Evolutionary conservation across 1,140 invertebrate species (phyloP).

Genomic region (Zaprionus africanus): DNA sequence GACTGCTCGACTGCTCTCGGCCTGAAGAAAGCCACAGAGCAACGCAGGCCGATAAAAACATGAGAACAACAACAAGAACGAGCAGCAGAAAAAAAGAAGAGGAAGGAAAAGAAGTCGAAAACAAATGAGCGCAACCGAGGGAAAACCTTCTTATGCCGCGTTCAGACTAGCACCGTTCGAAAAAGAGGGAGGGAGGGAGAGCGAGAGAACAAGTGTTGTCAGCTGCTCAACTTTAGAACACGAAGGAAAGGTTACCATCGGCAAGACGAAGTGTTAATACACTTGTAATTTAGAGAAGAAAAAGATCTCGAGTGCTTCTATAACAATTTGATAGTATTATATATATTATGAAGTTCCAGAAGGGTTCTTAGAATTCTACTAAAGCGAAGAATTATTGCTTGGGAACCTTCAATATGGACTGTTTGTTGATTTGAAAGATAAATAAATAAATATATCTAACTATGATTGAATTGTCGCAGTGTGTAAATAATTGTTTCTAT

Average conservation of each 20-base stretch:
- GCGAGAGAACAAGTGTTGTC: neutral
- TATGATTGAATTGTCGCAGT: too few species aligned
- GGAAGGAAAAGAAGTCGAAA: constrained; percentile 10
- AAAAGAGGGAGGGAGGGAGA: neutral
- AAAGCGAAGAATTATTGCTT: too few species aligned
- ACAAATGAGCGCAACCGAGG: constrained; percentile 35
- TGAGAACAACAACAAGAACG: constrained; percentile 25
- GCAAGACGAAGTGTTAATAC: neutral
- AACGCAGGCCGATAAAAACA: constrained; percentile 70
- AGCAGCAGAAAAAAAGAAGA: neutral
- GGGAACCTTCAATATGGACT: too few species aligned
- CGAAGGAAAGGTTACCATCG: neutral
- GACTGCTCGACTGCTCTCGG: constrained; percentile 49
- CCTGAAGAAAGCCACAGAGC: constrained; percentile 69
- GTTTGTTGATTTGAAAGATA: too few species aligned
- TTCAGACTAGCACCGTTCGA: neutral
- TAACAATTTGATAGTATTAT: too few species aligned
- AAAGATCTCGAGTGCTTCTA: too few species aligned
- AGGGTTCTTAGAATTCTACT: too few species aligned
- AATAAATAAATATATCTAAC: too few species aligned
- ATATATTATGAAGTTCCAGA: too few species aligned
- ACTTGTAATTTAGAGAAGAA: too few species aligned
- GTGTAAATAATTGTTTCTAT: too few species aligned
- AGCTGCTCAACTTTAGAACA: constrained; percentile 15
- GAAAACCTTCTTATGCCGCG: constrained; percentile 26